phyloP scores from a whole-genome alignment of 2,113 vertebrate species.

The Erythrocercus mccallii region DNA sequence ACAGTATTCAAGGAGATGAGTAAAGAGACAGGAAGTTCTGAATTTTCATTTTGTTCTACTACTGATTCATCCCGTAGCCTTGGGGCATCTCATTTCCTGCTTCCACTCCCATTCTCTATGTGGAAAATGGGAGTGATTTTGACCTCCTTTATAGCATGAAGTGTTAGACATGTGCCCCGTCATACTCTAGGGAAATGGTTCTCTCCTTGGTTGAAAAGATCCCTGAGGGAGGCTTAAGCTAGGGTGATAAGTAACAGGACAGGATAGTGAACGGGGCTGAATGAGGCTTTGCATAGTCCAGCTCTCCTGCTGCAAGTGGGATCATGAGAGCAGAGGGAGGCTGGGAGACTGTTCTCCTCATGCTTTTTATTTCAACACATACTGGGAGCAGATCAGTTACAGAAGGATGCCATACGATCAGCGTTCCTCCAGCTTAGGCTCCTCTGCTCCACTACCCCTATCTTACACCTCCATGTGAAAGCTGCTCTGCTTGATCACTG shows the following conservation, averaged over 20 bases:
- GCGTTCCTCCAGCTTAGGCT: neutral
- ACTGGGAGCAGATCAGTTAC: neutral
- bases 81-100: slow-evolving; percentile 56
- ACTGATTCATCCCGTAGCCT: slow-evolving; percentile 49
- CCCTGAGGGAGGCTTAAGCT: neutral
- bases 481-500: rapidly evolving
- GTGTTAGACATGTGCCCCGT: neutral
- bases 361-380: neutral
- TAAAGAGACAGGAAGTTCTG: slow-evolving; percentile 55
- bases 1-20: slow-evolving; percentile 23
- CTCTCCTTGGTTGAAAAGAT: neutral
- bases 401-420: neutral
- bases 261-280: neutral
- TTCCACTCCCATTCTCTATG: neutral
- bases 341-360: neutral
- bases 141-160: neutral
- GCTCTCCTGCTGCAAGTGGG: neutral
- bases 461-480: neutral
- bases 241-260: neutral
- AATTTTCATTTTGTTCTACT: slow-evolving; percentile 36
- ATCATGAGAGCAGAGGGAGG: neutral
- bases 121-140: slow-evolving; percentile 31
- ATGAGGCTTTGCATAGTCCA: neutral
- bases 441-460: neutral
- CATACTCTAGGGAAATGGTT: neutral